phyloP scores from a whole-genome alignment of 2,888 invertebrate genomes.

The Hyposoter didymator region DNA sequence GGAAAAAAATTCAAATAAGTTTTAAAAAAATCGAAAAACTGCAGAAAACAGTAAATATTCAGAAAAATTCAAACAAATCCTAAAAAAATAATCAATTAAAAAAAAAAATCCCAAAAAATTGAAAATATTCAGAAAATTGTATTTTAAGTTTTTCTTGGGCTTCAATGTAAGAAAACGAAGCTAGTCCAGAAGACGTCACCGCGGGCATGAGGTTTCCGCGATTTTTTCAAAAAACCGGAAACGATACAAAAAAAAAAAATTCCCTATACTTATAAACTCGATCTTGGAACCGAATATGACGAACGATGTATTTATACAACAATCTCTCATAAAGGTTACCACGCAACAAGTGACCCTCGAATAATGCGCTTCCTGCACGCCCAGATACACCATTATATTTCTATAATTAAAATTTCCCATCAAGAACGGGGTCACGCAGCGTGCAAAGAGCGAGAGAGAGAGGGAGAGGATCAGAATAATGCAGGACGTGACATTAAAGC shows the following conservation, averaged over 20 bases:
- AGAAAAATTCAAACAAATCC: too few species aligned
- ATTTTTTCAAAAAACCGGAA: too few species aligned
- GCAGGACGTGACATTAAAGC: not conserved
- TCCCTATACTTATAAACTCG: not conserved
- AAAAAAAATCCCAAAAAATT: too few species aligned
- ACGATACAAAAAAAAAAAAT: not conserved
- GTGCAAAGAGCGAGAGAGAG: not conserved
- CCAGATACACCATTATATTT: constrained; percentile 59
- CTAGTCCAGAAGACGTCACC: too few species aligned
- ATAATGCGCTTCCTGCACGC: constrained; percentile 54
- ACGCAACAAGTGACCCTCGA: constrained; percentile 66
- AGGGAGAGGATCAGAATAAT: not conserved
- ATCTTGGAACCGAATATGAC: not conserved
- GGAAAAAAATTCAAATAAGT: too few species aligned
- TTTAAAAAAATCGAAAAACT: too few species aligned
- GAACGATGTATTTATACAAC: constrained; percentile 16
- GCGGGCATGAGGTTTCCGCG: too few species aligned
- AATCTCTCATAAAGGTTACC: constrained; percentile 57
- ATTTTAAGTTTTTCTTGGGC: too few species aligned
- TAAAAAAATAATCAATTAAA: too few species aligned
- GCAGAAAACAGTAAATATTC: too few species aligned
- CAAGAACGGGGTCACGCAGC: constrained; percentile 51
- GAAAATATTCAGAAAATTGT: too few species aligned
- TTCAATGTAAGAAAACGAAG: too few species aligned
- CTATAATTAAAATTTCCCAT: constrained; percentile 59